These are phyloP conservation scores for Megamerina dolium DNA, from an alignment of 2,888 invertebrate genomes.

Conservation along the genomic window DNA sequence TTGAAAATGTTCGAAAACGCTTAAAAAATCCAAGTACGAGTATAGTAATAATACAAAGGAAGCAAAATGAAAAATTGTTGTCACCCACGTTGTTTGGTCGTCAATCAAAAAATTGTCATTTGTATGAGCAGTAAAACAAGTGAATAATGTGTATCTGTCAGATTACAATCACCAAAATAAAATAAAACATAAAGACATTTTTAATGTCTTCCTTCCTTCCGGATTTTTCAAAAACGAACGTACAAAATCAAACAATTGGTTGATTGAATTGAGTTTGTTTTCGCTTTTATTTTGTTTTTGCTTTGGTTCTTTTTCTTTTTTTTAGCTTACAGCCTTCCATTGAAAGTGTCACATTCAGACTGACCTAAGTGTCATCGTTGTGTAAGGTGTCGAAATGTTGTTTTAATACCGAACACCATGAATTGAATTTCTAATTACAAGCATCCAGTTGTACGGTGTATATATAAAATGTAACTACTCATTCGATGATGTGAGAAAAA, in stretches of 20 bases:
- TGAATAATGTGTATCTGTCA: conserved; percentile 12
- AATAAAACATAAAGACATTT: conserved; percentile 1
- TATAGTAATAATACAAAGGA: no score
- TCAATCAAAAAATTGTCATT: conserved; percentile 19
- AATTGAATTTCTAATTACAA: conserved; percentile 8
- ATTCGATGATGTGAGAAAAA: neutral
- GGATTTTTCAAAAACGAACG: conserved; percentile 6
- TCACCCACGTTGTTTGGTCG: conserved; percentile 25
- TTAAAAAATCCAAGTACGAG: no score
- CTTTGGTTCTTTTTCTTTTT: no score
- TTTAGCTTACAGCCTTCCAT: no score
- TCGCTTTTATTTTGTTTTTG: no score
- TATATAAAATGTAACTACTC: no score
- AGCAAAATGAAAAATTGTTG: conserved; percentile 19
- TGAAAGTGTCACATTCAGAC: no score
- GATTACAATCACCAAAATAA: conserved; percentile 21
- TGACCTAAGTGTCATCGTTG: conserved; percentile 6
- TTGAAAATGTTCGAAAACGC: no score
- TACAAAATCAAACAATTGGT: no score
- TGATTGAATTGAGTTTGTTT: no score
- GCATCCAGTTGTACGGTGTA: no score
- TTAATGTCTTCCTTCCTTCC: conserved; percentile 26
- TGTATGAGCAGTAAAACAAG: conserved; percentile 3
- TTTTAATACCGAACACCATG: conserved; percentile 1
- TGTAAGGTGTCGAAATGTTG: conserved; percentile 4